Evolutionary conservation across 2,888 invertebrate genomes (phyloP), one percentile per base, ranked within the genome.

Genomic region (Iselma pallidipennis): DNA sequence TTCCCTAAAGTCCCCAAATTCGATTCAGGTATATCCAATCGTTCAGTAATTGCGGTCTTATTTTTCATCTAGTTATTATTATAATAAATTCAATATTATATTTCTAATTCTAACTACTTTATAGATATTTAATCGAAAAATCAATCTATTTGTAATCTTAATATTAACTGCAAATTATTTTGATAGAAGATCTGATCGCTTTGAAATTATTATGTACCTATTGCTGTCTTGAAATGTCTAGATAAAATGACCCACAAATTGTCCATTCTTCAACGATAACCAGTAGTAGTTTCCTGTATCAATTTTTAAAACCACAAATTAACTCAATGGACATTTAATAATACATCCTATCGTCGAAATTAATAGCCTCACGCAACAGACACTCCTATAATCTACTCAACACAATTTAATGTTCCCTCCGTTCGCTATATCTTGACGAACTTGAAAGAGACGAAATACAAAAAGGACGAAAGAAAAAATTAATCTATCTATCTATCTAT

Each of bases 281-380:
- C 16, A 28, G 53, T 14, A 37, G 55, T 59, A 55, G 65, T 66
- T 69, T 69, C 69, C 69, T 69, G 67, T 70, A 67, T 70, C 70
- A 68, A 66, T 66, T 67, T 66, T 65, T 61, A 56, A 65, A 69
- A 69, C 71, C 69, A 55, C 69, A 68, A 65, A 76, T 77, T 75
- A 75, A 71, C 71, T 71, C 73, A 71, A 77, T 75, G 74, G 76
- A 73, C 73, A 74, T 75, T 76, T 77, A 77, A 77, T 77, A 74
- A 75, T 71, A 76, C 66, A 66, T 67, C 64, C 51, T 60, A n/a
- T n/a, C 63, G 37, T 23, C 61, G 59, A 72, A 76, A 75, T 75
- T 76, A 74, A 75, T 71, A 69, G 74, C 57, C 68, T 67, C 74
- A 74, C 74, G 75, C 74, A 71, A 74, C 59, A 48, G 59, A 63